Evolutionary conservation across 2,888 invertebrate species (phyloP).

Genomic region (Notodonta ziczac): DNA sequence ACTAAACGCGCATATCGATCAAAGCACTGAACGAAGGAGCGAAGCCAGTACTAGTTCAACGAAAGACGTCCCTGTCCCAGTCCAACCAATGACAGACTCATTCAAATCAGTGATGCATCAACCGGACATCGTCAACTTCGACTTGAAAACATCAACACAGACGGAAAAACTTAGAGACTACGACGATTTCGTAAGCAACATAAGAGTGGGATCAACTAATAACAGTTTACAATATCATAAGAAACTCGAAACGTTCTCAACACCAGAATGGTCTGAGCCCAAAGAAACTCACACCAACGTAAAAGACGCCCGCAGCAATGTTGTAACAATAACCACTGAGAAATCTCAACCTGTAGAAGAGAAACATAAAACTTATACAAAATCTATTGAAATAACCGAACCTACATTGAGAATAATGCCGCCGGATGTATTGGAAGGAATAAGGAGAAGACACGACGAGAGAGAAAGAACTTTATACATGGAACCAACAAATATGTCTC

Average conservation of each 20-base stretch:
- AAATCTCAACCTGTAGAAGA: slow-evolving; percentile 64
- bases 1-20: slow-evolving; percentile 75
- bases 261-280: slow-evolving; percentile 66
- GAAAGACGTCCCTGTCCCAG: slow-evolving; percentile 46
- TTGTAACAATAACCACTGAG: slow-evolving; percentile 77
- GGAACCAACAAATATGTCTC: slow-evolving; percentile 75
- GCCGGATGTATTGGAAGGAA: slow-evolving; percentile 77
- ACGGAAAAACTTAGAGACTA: slow-evolving; percentile 65
- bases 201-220: slow-evolving; percentile 77
- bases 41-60: slow-evolving; percentile 65
- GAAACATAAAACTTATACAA: slow-evolving; percentile 72
- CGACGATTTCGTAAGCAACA: slow-evolving; percentile 79
- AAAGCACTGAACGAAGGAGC: slow-evolving; percentile 54
- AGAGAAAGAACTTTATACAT: slow-evolving; percentile 74
- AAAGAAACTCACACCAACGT: slow-evolving; percentile 64
- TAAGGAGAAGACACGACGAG: slow-evolving; percentile 64
- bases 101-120: slow-evolving; percentile 76
- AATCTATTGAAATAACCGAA: slow-evolving; percentile 80
- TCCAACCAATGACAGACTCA: slow-evolving; percentile 62
- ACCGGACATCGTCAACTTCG: slow-evolving; percentile 80
- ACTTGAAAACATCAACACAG: slow-evolving; percentile 65
- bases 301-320: slow-evolving; percentile 60
- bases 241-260: slow-evolving; percentile 58
- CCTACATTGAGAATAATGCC: slow-evolving; percentile 68
- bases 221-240: slow-evolving; percentile 71